Conservation (phyloP, 2,888 invertebrate genomes). For the Podotricha telesiphe region DNA sequence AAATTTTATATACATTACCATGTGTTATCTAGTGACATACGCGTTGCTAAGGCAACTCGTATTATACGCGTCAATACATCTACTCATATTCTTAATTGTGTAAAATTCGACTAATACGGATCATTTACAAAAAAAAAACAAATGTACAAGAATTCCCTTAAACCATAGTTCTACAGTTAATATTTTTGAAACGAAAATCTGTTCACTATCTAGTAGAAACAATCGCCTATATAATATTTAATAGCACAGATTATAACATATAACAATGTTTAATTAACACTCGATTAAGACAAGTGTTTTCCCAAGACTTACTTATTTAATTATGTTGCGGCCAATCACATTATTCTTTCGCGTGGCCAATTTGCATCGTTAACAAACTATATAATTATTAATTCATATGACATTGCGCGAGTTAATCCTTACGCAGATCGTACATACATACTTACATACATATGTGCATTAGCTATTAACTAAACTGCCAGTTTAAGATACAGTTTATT, state of each 20-base stretch:
- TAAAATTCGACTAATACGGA: neutral
- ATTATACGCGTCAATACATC: too few relatives aligned
- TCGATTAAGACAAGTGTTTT: neutral
- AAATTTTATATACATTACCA: too few relatives aligned
- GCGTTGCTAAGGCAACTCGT: too few relatives aligned
- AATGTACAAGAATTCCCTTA: too few relatives aligned
- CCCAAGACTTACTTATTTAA: neutral
- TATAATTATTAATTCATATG: conserved; percentile 43
- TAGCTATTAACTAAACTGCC: neutral
- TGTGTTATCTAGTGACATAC: too few relatives aligned
- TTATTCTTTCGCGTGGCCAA: conserved; percentile 42
- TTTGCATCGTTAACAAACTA: conserved; percentile 28
- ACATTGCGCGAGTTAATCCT: conserved; percentile 45
- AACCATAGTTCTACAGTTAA: too few relatives aligned
- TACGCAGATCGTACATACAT: conserved; percentile 22
- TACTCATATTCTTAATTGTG: too few relatives aligned
- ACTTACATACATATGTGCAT: neutral
- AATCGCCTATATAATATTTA: neutral
- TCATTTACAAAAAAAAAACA: too few relatives aligned
- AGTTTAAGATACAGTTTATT: conserved; percentile 1
- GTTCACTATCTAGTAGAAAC: neutral
- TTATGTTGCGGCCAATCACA: conserved; percentile 14
- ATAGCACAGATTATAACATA: neutral
- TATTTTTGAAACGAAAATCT: neutral
- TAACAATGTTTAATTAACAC: neutral